Conservation (phyloP, 1,140 invertebrate species). For the Heliconius hewitsoni region DNA sequence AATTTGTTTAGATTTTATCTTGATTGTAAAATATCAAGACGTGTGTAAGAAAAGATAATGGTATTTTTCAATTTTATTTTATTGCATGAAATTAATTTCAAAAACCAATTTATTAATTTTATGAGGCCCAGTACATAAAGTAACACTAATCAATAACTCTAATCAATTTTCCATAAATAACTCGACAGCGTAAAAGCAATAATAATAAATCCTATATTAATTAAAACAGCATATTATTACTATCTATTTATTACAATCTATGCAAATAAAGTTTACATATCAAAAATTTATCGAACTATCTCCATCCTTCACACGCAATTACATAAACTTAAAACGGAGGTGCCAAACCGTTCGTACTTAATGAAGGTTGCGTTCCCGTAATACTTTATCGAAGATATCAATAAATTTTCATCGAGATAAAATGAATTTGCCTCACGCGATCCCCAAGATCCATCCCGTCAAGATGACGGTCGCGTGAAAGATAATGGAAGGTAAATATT, state of each 20-base stretch:
- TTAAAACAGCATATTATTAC: background rate
- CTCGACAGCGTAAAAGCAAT: background rate
- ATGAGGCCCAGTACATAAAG: background rate
- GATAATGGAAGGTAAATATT: constrained; percentile 49
- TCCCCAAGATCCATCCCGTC: constrained; percentile 37
- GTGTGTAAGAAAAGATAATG: background rate
- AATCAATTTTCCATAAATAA: background rate
- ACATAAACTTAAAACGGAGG: constrained; percentile 31
- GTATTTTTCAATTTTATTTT: background rate
- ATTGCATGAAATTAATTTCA: background rate
- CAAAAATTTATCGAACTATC: constrained; percentile 9
- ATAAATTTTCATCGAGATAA: constrained; percentile 46
- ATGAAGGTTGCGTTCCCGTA: constrained; percentile 34
- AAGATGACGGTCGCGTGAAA: constrained; percentile 43
- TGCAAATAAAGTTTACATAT: constrained; percentile 5
- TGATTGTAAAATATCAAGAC: background rate
- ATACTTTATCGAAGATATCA: constrained; percentile 41
- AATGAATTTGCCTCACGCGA: constrained; percentile 40
- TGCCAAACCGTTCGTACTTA: constrained; percentile 35
- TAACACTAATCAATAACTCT: background rate
- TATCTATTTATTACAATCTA: background rate
- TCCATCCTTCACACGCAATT: constrained; percentile 29
- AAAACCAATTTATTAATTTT: background rate
- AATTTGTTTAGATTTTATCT: too few species aligned
- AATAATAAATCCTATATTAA: background rate